Evolutionary conservation across 2,888 invertebrate genomes (phyloP).

Genomic region (Mythimna ferrago): DNA sequence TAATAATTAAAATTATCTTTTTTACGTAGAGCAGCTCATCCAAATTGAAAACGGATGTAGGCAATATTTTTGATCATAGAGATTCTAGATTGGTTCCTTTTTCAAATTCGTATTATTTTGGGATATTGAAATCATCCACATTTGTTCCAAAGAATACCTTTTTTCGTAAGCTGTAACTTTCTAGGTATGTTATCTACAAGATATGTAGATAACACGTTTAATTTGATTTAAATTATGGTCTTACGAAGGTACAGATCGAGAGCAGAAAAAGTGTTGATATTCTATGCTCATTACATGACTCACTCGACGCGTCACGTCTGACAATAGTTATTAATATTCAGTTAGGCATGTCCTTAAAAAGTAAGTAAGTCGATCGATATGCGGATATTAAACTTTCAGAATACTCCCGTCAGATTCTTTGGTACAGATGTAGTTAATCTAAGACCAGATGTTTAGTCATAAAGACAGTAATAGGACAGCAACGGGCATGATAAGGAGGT

Average conservation of each 20-base stretch:
- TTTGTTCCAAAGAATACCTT: slow-evolving; percentile 31
- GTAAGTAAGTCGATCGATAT: slow-evolving; percentile 24
- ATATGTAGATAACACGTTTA: slow-evolving; percentile 2
- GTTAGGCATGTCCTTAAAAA: slow-evolving; percentile 3
- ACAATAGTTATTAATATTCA: not conserved
- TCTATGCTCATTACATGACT: not conserved
- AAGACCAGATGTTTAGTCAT: slow-evolving; percentile 54
- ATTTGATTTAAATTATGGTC: not conserved
- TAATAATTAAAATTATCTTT: not conserved
- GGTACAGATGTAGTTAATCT: slow-evolving; percentile 39
- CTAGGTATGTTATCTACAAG: not conserved
- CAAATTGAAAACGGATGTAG: not conserved
- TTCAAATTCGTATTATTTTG: slow-evolving; percentile 57
- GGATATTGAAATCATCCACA: slow-evolving; percentile 19
- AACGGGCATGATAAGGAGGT: slow-evolving; percentile 44
- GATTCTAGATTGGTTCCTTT: slow-evolving; percentile 57
- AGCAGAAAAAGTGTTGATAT: slow-evolving; percentile 7
- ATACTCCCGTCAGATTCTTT: slow-evolving; percentile 42
- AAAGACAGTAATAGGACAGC: slow-evolving; percentile 41
- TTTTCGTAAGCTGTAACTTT: slow-evolving; percentile 2
- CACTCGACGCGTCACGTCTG: not conserved
- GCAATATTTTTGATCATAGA: slow-evolving; percentile 25
- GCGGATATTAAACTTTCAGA: slow-evolving; percentile 18
- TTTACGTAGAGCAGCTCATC: not conserved
- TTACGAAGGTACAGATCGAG: slow-evolving; percentile 10